These are phyloP conservation scores for Drosophila nigromelanica DNA, from an alignment of 1,140 invertebrate species.

Conservation along the genomic window DNA sequence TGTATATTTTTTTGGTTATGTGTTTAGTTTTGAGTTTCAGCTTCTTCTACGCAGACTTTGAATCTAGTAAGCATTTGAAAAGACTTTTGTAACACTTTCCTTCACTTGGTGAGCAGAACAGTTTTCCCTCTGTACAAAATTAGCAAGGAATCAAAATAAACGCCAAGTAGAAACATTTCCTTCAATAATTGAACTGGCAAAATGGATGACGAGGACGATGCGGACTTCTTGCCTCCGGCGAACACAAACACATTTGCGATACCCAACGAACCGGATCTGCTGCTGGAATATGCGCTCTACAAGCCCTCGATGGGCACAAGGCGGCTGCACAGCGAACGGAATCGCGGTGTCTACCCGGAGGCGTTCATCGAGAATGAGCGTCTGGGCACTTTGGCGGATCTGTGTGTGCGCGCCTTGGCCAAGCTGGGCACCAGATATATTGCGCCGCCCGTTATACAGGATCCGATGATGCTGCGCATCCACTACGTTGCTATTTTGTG, in stretches of 20 bases:
- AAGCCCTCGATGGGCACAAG: slow-evolving; percentile 32
- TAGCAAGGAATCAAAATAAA: neutral
- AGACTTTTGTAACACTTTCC: too few relatives aligned
- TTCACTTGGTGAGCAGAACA: neutral
- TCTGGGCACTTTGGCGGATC: slow-evolving; percentile 58
- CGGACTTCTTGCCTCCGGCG: slow-evolving; percentile 37
- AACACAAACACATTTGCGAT: slow-evolving; percentile 50
- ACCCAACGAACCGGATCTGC: slow-evolving; percentile 57
- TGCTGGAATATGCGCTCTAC: slow-evolving; percentile 55
- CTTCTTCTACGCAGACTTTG: too few relatives aligned
- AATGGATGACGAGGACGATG: slow-evolving; percentile 54
- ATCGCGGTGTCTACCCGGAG: slow-evolving; percentile 57
- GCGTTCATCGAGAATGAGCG: slow-evolving; percentile 50
- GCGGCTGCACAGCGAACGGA: slow-evolving; percentile 43
- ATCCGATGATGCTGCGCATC: slow-evolving; percentile 54
- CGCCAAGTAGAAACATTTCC: neutral
- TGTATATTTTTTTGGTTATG: too few relatives aligned
- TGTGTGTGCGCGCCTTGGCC: slow-evolving; percentile 58
- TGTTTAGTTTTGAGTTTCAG: too few relatives aligned
- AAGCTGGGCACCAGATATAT: slow-evolving; percentile 23
- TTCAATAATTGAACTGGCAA: neutral
- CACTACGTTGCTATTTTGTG: slow-evolving; percentile 66
- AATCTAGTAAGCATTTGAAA: too few relatives aligned
- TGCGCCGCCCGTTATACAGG: slow-evolving; percentile 17
- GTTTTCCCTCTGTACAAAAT: neutral